Conservation (phyloP, 2,888 invertebrate species). For the Agonopterix arenella region DNA sequence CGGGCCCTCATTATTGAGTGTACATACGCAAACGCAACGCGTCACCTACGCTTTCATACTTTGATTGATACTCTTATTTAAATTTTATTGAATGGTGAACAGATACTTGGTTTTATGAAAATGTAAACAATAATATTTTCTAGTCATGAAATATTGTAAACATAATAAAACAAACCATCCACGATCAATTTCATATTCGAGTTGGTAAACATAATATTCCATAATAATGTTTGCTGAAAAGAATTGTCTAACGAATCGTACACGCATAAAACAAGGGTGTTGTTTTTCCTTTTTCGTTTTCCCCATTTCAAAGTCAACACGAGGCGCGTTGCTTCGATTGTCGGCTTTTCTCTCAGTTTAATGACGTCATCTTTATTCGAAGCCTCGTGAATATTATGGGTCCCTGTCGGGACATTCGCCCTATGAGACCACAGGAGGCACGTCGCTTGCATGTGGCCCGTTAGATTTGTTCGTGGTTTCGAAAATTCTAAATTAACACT, state of each 20-base stretch:
- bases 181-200: slow-evolving; percentile 21
- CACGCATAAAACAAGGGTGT: slow-evolving; percentile 32
- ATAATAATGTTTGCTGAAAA: slow-evolving; percentile 42
- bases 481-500: too few species aligned
- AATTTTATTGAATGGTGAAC: too few species aligned
- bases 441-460: too few species aligned
- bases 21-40: too few species aligned
- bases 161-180: slow-evolving; percentile 9
- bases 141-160: not conserved
- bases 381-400: slow-evolving; percentile 30
- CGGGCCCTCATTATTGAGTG: too few species aligned
- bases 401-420: slow-evolving; percentile 15
- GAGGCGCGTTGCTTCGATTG: slow-evolving; percentile 27
- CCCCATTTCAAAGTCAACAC: slow-evolving; percentile 39
- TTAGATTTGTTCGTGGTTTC: too few species aligned
- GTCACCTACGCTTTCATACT: too few species aligned
- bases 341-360: slow-evolving; percentile 31
- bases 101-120: too few species aligned
- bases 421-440: not conserved
- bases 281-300: slow-evolving; percentile 34
- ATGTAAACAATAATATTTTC: too few species aligned
- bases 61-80: too few species aligned
- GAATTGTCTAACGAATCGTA: slow-evolving; percentile 42
- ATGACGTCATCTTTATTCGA: slow-evolving; percentile 43
- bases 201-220: slow-evolving; percentile 11